Evolutionary conservation across 2,888 invertebrate genomes (phyloP).

Genomic region (Hyppa rectilinea): DNA sequence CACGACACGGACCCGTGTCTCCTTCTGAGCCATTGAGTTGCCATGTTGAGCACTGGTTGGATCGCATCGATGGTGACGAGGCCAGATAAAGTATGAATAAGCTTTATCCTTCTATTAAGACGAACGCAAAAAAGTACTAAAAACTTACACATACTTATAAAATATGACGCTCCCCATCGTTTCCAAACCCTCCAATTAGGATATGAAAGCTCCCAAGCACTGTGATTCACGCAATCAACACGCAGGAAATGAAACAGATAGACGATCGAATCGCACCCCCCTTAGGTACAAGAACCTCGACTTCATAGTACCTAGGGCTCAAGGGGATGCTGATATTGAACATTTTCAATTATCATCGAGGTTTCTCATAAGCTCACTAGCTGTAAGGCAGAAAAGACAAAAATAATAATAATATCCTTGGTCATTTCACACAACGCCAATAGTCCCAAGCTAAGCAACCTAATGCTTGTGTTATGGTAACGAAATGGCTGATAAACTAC

Average conservation of each 20-base stretch:
- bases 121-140: not conserved
- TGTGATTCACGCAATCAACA: conserved; percentile 59
- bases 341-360: not conserved
- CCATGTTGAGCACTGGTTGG: too few relatives aligned
- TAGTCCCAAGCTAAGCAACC: too few relatives aligned
- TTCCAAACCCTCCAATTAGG: conserved; percentile 46
- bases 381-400: not conserved
- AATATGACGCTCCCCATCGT: conserved; percentile 1
- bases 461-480: too few relatives aligned
- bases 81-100: too few relatives aligned
- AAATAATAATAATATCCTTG: too few relatives aligned
- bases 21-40: too few relatives aligned
- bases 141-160: not conserved
- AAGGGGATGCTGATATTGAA: conserved; percentile 17
- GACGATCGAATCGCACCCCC: conserved; percentile 52
- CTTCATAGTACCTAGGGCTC: conserved; percentile 42
- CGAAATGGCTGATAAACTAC: too few relatives aligned
- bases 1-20: too few relatives aligned
- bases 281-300: conserved; percentile 61
- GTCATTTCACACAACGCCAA: too few relatives aligned
- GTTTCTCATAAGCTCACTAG: not conserved
- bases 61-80: too few relatives aligned
- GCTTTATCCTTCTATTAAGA: not conserved
- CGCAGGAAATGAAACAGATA: conserved; percentile 68
- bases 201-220: conserved; percentile 32